A percentile compares a stretch with the other conserved stretches of the same genome.
These are phyloP conservation scores for Suricata suricatta DNA, from an alignment of 2,113 vertebrate genomes.

Conservation along the genomic window DNA sequence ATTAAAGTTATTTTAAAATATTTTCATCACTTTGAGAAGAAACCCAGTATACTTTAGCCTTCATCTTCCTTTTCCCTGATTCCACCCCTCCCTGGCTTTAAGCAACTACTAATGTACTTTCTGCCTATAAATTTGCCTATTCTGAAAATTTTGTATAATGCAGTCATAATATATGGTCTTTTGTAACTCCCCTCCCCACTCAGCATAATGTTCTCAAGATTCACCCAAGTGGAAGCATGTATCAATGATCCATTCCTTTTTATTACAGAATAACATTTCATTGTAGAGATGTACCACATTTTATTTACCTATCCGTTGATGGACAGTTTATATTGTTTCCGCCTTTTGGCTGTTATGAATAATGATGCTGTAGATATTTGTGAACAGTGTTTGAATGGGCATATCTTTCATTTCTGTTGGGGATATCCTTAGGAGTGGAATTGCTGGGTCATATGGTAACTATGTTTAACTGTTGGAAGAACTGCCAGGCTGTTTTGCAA, in stretches of 20 bases:
- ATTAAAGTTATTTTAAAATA: neutral
- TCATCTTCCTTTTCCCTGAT: neutral
- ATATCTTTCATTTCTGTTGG: neutral
- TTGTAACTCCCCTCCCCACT: neutral
- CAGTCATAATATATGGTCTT: neutral
- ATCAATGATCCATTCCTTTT: neutral
- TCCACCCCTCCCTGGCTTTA: no score
- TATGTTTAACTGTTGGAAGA: neutral
- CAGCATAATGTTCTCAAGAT: neutral
- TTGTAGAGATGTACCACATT: neutral
- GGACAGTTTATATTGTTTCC: neutral
- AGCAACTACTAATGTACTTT: neutral
- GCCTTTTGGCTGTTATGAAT: neutral
- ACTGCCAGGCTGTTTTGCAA: neutral
- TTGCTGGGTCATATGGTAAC: neutral
- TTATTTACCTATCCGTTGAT: neutral
- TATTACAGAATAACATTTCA: neutral
- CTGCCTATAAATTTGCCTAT: neutral
- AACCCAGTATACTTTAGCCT: neutral
- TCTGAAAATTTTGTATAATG: neutral
- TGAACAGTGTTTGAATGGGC: neutral
- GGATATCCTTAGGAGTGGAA: neutral
- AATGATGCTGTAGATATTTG: neutral
- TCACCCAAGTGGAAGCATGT: neutral
- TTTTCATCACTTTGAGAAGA: neutral